Evolutionary conservation across 2,888 invertebrate species (phyloP), one percentile per base, ranked within the genome.

Genomic region (Thumatha senex): DNA sequence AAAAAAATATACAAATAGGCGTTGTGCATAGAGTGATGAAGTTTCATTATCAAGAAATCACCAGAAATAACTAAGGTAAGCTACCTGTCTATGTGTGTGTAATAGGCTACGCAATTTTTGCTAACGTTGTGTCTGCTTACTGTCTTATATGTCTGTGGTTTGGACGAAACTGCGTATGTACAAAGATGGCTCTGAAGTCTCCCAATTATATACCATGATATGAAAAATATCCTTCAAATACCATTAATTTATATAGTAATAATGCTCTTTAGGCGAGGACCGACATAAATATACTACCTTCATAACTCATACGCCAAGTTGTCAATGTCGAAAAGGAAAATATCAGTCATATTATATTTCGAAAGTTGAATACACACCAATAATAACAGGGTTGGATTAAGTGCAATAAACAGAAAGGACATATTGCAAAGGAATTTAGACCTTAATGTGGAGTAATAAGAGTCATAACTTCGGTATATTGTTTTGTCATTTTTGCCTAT

Each of bases 381-480:
- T 63, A 64, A 64, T 64, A 50, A 60, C 46, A 44, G 50, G 40
- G 30, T 31, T 11, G 11, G 12, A 29, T 46, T 29, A 44, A 33
- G 14, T 53, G 61, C 44, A 52, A 60, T 60, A 53, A 46, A 46
- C 39, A 15, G 12, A n/a, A 9, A 12, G 7, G 9, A 43, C 24
- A 11, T 24, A 14, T 1, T 14, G 12, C 7, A 18, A 36, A 13
- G 3, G 12, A 65, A 48, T 53, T 42, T 54, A 12, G 12, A 59
- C 62, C 49, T 51, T 52, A 59, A 36, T 0, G 0, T 7, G 8
- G 2, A n/a, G 45, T 11, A 12, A 54, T 58, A 66, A 52, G 41
- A 42, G 11, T 40, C 12, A 53, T 1, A 13, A 15, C 1, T 0
- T 3, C 45, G 34, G 18, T 47, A 47, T 11, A 47, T 11, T 31